Conservation (phyloP, 2,797 vertebrate species). For the Cirrhinus molitorella region DNA sequence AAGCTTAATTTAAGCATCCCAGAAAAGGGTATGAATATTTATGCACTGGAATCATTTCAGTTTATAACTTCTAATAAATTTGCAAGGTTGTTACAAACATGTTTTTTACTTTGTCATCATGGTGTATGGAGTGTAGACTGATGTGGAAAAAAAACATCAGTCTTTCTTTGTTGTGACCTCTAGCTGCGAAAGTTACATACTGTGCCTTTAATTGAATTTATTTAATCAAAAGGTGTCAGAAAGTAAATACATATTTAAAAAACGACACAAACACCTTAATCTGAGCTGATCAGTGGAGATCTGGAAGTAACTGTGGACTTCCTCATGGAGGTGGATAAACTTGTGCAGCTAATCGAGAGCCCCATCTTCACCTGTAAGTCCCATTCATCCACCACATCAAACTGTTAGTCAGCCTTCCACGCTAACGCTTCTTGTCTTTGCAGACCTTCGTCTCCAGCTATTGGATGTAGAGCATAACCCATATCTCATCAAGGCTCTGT, state of each 20-base stretch:
- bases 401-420: background rate
- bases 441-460: conserved; percentile 93
- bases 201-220: background rate
- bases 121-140: too few relatives aligned
- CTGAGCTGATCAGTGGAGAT: conserved; percentile 79
- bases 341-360: conserved; percentile 97
- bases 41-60: too few relatives aligned
- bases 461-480: conserved; percentile 97
- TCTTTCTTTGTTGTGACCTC: too few relatives aligned
- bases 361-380: conserved; percentile 96
- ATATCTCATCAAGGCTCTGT: conserved; percentile 95
- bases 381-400: background rate
- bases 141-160: too few relatives aligned
- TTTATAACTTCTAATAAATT: too few relatives aligned
- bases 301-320: conserved; percentile 98
- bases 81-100: too few relatives aligned
- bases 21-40: too few relatives aligned
- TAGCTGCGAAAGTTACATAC: too few relatives aligned
- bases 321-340: conserved; percentile 96
- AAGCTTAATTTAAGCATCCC: too few relatives aligned
- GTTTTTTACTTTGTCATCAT: too few relatives aligned
- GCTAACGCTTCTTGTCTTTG: background rate
- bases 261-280: conserved; percentile 72
- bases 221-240: background rate
- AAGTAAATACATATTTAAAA: background rate